Conservation (phyloP, 2,113 vertebrate genomes). For the Oxyruncus cristatus region DNA sequence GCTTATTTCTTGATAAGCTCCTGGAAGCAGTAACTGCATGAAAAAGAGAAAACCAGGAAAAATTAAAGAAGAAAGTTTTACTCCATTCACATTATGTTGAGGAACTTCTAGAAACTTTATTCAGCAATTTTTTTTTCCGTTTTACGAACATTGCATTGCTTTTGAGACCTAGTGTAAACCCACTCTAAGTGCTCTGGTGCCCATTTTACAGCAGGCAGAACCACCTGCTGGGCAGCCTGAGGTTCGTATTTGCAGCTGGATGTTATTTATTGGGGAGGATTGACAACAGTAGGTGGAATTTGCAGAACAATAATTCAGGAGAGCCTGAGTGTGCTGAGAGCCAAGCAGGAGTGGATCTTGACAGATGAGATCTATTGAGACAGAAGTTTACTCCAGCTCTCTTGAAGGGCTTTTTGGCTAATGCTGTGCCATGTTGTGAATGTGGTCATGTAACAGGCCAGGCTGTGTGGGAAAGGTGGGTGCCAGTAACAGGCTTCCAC, state of each 20-base stretch:
- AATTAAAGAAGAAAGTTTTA: neutral
- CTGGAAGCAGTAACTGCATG: neutral
- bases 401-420: neutral
- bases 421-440: neutral
- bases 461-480: neutral
- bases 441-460: neutral
- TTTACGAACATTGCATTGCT: neutral
- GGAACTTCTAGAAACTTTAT: neutral
- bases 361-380: fast-evolving
- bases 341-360: neutral
- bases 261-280: fast-evolving
- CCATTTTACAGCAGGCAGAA: neutral
- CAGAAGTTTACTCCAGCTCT: neutral
- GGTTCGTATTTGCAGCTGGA: fast-evolving
- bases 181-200: neutral
- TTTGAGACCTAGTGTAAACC: neutral
- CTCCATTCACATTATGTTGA: neutral
- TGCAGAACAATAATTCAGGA: neutral
- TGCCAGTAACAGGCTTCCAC: neutral
- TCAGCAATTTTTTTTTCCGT: fast-evolving
- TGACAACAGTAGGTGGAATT: neutral
- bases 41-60: neutral
- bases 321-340: neutral
- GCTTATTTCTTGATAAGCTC: conserved; percentile 31
- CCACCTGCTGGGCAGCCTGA: neutral